Base-by-base conservation (phyloP, 2,888 invertebrate genomes). In the Coelinius sp. region DNA sequence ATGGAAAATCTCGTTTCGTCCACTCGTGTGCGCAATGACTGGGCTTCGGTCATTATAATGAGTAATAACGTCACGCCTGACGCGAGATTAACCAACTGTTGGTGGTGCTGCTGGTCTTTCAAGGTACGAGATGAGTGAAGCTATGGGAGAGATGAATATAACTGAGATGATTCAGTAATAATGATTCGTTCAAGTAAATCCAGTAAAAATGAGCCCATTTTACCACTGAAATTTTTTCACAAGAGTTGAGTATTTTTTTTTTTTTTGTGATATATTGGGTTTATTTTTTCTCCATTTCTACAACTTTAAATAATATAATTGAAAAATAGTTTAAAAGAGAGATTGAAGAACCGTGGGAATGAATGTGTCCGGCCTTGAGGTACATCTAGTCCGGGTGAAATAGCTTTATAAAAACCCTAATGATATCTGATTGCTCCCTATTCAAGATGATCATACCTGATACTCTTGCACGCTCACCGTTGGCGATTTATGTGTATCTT, bases 391-490 rank as follows among this genome's bases (percentile, higher is more conserved):
- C 74, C 74, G 53, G 75, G 73, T 74, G 68, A 74, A 77, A 79
- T 76, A 68, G 73, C 74, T 73, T 74, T 73, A 79, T 77, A 83
- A 85, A 84, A 85, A 83, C 83, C 80, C 81, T 86, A 86, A 86
- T 86, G 85, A 85, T 85, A 86, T 84, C 85, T 83, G 85, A 86
- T 85, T 85, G 85, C 83, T 83, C 83, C 81, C 80, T 80, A 82
- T 85, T 85, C 86, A 81, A 82, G 84, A 83, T 82, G 85, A 83
- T 59, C 59, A 35, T 84, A 82, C 83, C 80, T 77, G 76, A 41
- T 73, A 63, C 70, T 66, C 70, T 63, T 46, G 64, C 71, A 71
- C 71, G 71, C 65, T 71, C 71, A 46, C 35, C 67, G 65, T 53
- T 49, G 65, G 56, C 69, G 73, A 31, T 17, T 17, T 49, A 20